Conservation (phyloP, 2,113 vertebrate genomes). For the Eolophus roseicapilla region DNA sequence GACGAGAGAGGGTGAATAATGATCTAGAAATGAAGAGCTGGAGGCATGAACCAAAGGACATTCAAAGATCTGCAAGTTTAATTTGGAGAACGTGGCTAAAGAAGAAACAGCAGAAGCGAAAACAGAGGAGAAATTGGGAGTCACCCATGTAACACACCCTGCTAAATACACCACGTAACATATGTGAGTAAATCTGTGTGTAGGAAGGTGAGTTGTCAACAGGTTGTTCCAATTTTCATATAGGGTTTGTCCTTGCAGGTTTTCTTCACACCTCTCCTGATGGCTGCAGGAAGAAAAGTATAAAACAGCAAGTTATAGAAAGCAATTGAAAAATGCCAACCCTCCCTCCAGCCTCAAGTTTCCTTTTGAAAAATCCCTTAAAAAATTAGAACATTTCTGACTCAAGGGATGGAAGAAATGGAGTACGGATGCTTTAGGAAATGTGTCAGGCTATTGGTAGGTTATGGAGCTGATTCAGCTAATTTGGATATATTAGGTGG, state of each 20-base stretch:
- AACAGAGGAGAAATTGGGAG: background rate
- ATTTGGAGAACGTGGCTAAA: background rate
- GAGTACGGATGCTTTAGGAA: background rate
- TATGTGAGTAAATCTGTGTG: background rate
- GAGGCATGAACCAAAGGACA: background rate
- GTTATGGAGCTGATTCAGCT: slow-evolving; percentile 11
- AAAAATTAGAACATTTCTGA: background rate
- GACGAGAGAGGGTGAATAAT: background rate
- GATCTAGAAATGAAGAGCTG: background rate
- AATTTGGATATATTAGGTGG: background rate
- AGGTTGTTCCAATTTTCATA: slow-evolving; percentile 12
- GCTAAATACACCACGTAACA: background rate
- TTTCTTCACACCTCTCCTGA: slow-evolving; percentile 44
- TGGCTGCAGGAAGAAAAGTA: slow-evolving; percentile 4
- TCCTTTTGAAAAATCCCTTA: background rate
- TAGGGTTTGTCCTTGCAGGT: slow-evolving; percentile 28
- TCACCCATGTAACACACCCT: background rate
- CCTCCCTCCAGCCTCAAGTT: background rate
- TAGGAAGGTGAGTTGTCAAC: slow-evolving; percentile 14
- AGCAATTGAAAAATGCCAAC: slow-evolving; percentile 6
- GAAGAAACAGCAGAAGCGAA: background rate
- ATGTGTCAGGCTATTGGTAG: background rate
- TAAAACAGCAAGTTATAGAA: background rate
- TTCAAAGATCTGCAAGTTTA: background rate
- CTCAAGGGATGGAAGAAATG: background rate